Evolutionary conservation across 2,888 invertebrate genomes (phyloP).

Genomic region (Choristoneura rosaceana): DNA sequence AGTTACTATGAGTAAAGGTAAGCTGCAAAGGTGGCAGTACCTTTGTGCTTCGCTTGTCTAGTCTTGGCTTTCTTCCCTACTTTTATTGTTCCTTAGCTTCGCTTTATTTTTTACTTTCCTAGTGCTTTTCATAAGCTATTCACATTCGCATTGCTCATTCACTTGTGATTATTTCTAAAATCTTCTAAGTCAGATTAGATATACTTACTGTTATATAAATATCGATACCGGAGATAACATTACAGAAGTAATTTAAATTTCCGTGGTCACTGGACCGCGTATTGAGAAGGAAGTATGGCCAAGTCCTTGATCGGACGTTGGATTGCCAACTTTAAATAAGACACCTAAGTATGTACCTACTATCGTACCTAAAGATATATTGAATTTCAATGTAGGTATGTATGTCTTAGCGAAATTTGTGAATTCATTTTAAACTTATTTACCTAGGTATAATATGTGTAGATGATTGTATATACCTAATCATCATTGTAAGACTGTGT

Average conservation of each 20-base stretch:
- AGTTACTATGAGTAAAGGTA: no score
- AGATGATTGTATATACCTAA: not conserved
- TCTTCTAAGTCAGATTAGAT: not conserved
- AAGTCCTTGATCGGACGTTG: constrained; percentile 32
- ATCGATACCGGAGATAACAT: constrained; percentile 22
- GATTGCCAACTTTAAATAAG: constrained; percentile 26
- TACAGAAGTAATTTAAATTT: constrained; percentile 32
- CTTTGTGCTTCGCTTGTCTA: no score
- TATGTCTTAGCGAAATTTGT: not conserved
- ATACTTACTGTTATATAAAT: constrained; percentile 1
- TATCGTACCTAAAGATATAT: constrained; percentile 14
- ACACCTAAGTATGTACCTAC: constrained; percentile 21
- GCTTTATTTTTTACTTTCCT: no score
- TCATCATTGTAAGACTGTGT: not conserved
- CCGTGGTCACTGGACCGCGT: constrained; percentile 31
- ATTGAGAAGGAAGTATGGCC: constrained; percentile 25
- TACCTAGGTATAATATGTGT: no score
- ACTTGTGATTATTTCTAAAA: not conserved
- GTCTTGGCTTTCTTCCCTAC: no score
- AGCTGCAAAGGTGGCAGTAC: no score
- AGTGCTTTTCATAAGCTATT: no score
- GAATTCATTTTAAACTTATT: not conserved
- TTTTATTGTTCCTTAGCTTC: no score
- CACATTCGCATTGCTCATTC: not conserved
- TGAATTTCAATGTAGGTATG: constrained; percentile 5